phyloP scores from a whole-genome alignment of 2,797 vertebrate genomes.

The Helostoma temminkii region DNA sequence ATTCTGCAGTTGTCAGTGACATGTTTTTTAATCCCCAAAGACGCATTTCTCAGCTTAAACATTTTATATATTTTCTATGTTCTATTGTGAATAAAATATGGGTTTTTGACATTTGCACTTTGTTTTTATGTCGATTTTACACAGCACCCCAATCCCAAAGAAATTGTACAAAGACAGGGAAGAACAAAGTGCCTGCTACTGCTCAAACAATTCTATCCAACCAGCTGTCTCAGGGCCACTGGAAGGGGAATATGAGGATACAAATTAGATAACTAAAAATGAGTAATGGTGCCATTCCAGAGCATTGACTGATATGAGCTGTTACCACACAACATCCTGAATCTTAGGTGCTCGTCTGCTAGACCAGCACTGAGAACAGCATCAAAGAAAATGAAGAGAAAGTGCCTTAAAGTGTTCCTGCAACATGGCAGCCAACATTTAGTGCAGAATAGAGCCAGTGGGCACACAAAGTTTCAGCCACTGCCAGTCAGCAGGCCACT shows the following conservation, averaged over 20 bases:
- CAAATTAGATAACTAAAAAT: slow-evolving; percentile 44
- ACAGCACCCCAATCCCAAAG: too few relatives aligned
- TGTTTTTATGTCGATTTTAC: too few relatives aligned
- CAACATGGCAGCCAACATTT: slow-evolving; percentile 44
- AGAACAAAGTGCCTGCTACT: slow-evolving; percentile 25
- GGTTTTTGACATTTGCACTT: too few relatives aligned
- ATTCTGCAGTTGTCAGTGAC: too few relatives aligned
- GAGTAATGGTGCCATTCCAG: slow-evolving; percentile 23
- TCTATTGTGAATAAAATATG: too few relatives aligned
- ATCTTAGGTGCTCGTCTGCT: slow-evolving; percentile 37
- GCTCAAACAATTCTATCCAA: slow-evolving; percentile 28
- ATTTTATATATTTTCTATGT: too few relatives aligned
- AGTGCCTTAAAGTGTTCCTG: slow-evolving; percentile 51
- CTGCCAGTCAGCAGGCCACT: slow-evolving; percentile 63
- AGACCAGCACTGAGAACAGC: slow-evolving; percentile 12
- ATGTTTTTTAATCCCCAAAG: too few relatives aligned
- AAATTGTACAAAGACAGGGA: slow-evolving; percentile 30
- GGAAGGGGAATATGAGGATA: slow-evolving; percentile 21
- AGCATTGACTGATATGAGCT: slow-evolving; percentile 29
- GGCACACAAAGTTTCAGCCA: slow-evolving; percentile 50
- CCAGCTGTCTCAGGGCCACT: slow-evolving; percentile 39
- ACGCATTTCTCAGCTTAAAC: too few relatives aligned
- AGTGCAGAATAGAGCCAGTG: slow-evolving; percentile 47
- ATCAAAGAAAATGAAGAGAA: slow-evolving; percentile 51
- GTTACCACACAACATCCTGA: slow-evolving; percentile 25